Evolutionary conservation across 30 jellyfish, hydroid and myxozoan species (phyloP).

Genomic region (Chrysaora quinquecirrha): DNA sequence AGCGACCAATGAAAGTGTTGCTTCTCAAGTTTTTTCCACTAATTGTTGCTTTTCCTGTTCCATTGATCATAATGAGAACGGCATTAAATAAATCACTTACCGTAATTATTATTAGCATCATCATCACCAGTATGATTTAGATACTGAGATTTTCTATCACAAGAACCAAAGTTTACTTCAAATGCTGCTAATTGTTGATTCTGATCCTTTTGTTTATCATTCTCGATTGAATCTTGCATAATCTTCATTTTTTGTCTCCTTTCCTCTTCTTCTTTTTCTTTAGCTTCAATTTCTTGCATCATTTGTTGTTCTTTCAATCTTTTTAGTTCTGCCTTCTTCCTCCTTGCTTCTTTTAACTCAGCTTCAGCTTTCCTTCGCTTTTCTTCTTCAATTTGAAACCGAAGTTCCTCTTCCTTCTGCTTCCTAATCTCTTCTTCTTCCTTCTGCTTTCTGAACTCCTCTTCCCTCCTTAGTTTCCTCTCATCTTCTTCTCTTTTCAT

Average conservation of each 20-base stretch:
- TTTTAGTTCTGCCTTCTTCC: conserved; percentile 66
- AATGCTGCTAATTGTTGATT: conserved; percentile 39
- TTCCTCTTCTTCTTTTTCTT: conserved; percentile 62
- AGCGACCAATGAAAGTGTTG: too few relatives aligned
- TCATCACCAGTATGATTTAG: conserved; percentile 3
- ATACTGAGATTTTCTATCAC: conserved; percentile 23
- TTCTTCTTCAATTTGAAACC: conserved; percentile 52
- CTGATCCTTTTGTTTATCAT: neutral
- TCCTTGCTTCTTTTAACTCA: conserved; percentile 50
- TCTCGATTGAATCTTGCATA: conserved; percentile 23
- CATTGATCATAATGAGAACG: too few relatives aligned
- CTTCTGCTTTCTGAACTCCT: conserved; percentile 25
- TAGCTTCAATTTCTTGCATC: conserved; percentile 48
- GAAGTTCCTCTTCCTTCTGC: conserved; percentile 42
- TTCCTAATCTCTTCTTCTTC: conserved; percentile 42
- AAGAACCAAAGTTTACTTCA: conserved; percentile 57
- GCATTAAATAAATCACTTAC: too few relatives aligned
- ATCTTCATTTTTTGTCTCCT: conserved; percentile 13
- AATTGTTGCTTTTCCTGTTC: too few relatives aligned
- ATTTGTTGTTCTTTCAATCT: conserved; percentile 58
- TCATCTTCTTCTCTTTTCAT: conserved; percentile 39
- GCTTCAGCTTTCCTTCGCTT: too few relatives aligned
- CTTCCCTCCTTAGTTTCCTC: conserved; percentile 37
- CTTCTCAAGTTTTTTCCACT: too few relatives aligned
- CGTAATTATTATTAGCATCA: conserved; percentile 55